Percentiles rank a stretch among this genome's conserved stretches.
These are phyloP conservation scores for Thalpophila matura DNA, from an alignment of 2,888 invertebrate species.

Conservation along the genomic window DNA sequence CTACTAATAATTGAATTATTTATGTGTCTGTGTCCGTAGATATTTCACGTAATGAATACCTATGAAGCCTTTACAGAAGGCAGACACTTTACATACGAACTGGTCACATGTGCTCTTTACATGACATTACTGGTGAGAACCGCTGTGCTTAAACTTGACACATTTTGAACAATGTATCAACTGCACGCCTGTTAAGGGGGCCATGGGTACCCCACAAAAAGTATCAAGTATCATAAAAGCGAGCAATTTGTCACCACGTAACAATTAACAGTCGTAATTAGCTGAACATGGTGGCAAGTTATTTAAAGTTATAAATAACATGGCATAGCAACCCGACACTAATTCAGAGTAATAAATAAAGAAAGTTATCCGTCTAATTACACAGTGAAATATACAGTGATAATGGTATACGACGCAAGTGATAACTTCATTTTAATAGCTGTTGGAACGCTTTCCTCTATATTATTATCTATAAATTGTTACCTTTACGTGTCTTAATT, in stretches of 20 bases:
- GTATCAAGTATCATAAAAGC: conserved; percentile 43
- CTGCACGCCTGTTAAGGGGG: neutral
- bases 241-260: conserved; percentile 48
- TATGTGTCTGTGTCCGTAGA: conserved; percentile 56
- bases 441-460: conserved; percentile 27
- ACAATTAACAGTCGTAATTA: conserved; percentile 58
- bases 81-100: conserved; percentile 27
- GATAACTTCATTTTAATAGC: conserved; percentile 47
- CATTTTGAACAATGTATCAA: conserved; percentile 28
- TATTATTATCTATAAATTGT: conserved; percentile 10
- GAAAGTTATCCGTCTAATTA: conserved; percentile 45
- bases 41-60: conserved; percentile 60
- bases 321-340: conserved; percentile 47
- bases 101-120: conserved; percentile 32
- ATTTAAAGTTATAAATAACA: conserved; percentile 51
- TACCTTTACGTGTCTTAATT: conserved; percentile 19
- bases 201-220: conserved; percentile 26
- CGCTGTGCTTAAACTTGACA: conserved; percentile 42
- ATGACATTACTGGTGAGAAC: conserved; percentile 38
- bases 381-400: conserved; percentile 47
- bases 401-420: conserved; percentile 42
- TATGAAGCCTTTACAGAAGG: conserved; percentile 51
- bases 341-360: conserved; percentile 51
- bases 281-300: conserved; percentile 52
- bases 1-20: conserved; percentile 63